These are phyloP conservation scores for Periphyllus acericola DNA, from an alignment of 2,888 invertebrate species.

Conservation along the genomic window DNA sequence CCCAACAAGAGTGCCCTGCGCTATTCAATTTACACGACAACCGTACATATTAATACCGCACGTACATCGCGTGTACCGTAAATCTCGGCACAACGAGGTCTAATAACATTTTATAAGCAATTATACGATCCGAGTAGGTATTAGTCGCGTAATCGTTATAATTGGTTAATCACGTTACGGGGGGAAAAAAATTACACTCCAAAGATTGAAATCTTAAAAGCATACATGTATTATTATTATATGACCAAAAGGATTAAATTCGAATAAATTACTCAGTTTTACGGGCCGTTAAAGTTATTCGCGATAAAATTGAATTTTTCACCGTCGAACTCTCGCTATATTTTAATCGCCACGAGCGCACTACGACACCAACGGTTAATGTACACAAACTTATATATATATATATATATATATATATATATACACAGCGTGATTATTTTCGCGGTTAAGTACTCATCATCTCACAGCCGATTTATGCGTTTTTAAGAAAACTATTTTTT, in stretches of 20 bases:
- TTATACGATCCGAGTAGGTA: neutral
- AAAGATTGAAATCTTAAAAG: neutral
- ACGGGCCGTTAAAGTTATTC: neutral
- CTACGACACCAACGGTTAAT: too few relatives aligned
- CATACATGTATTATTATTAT: neutral
- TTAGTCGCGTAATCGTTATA: neutral
- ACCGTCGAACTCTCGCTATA: neutral
- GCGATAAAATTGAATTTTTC: neutral
- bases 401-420: too few relatives aligned
- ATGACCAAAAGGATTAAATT: too few relatives aligned
- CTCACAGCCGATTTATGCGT: too few relatives aligned
- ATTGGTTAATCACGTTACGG: conserved; percentile 11
- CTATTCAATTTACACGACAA: too few relatives aligned
- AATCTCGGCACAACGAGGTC: neutral
- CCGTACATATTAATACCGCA: too few relatives aligned
- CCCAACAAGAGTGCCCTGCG: too few relatives aligned
- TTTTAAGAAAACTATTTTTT: too few relatives aligned
- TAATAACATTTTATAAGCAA: conserved; percentile 4
- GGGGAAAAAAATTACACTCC: neutral
- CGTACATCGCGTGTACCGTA: neutral
- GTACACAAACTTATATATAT: too few relatives aligned
- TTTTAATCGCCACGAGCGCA: neutral
- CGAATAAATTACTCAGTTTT: neutral
- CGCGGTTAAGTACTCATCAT: too few relatives aligned
- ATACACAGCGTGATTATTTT: too few relatives aligned